Evolutionary conservation across 1,140 invertebrate species (phyloP), one percentile per base, ranked within the genome.

Genomic region (Notospermus geniculatus): DNA sequence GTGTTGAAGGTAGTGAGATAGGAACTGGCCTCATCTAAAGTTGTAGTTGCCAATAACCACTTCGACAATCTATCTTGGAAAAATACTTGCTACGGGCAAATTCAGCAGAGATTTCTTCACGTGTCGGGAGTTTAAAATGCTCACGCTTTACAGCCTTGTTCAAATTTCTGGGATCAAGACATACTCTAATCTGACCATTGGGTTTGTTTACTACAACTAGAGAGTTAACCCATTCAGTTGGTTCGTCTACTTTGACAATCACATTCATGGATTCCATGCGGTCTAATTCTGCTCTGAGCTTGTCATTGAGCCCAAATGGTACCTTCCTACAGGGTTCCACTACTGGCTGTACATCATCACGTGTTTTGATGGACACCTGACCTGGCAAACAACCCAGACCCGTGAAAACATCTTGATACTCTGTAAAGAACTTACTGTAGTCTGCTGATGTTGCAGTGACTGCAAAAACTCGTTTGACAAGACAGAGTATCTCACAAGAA

Each of bases 271-370:
- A 62, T 54, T 67, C 63, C 67, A 71, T 64, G 2, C 57, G 23
- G 25, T 50, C 43, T 11, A 73, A 55, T 57, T 70, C 62, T n/a
- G n/a, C n/a, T n/a, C n/a, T n/a, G n/a, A n/a, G 63, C 57, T 68
- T 63, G 9, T 74, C 65, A 23, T 67, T 54, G 29, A 77, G 56
- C 28, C 68, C 62, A 28, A 77, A 62, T 13, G 77, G 76, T 19
- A 79, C 60, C 50, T 67, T 68, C 57, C 70, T 64, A 19, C 66
- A n/a, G n/a, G n/a, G n/a, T n/a, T n/a, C n/a, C n/a, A n/a, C n/a
- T n/a, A n/a, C n/a, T n/a, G n/a, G n/a, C 62, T 29, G 68, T 41
- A 57, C 55, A 27, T 45, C 32, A 19, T 59, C 22, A 53, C 70
- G 61, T 22, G 72, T 41, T 52, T 70, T 50, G 43, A 77, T 72